These are phyloP conservation scores for Anticlea derivata DNA, from an alignment of 2,888 invertebrate genomes.

Conservation along the genomic window DNA sequence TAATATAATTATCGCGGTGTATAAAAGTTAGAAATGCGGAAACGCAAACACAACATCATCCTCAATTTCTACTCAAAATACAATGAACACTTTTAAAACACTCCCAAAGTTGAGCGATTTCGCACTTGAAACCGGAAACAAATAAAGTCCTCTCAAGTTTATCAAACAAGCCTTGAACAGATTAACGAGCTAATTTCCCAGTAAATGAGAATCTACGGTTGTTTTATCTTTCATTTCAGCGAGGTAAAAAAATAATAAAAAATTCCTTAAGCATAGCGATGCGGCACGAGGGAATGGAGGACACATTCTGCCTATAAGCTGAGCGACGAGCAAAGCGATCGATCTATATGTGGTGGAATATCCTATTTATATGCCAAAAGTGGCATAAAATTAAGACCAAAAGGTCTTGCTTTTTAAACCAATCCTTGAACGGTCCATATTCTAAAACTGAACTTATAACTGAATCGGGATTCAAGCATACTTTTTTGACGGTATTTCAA, in stretches of 20 bases:
- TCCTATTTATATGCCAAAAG: no score
- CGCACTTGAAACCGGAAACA: constrained; percentile 31
- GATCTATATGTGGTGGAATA: no score
- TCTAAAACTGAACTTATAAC: no score
- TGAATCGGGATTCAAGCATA: no score
- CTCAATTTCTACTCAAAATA: constrained; percentile 1
- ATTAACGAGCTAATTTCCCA: constrained; percentile 36
- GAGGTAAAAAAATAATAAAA: constrained; percentile 42
- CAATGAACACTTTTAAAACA: constrained; percentile 17
- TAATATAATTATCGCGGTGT: no score
- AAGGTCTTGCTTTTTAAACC: no score
- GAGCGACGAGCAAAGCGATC: constrained; percentile 15
- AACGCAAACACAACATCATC: constrained; percentile 4
- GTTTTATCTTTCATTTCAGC: constrained; percentile 28
- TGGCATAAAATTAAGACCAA: no score
- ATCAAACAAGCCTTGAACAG: constrained; percentile 35
- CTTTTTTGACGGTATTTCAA: no score
- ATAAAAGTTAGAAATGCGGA: no score
- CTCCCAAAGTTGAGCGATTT: constrained; percentile 15
- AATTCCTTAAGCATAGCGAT: constrained; percentile 42
- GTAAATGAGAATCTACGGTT: constrained; percentile 34
- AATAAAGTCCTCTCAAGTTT: constrained; percentile 36
- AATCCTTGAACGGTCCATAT: no score
- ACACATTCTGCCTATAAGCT: neutral
- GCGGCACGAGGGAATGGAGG: constrained; percentile 23